Conservation (phyloP, 2,888 invertebrate species). For the Synanthedon myopaeformis region DNA sequence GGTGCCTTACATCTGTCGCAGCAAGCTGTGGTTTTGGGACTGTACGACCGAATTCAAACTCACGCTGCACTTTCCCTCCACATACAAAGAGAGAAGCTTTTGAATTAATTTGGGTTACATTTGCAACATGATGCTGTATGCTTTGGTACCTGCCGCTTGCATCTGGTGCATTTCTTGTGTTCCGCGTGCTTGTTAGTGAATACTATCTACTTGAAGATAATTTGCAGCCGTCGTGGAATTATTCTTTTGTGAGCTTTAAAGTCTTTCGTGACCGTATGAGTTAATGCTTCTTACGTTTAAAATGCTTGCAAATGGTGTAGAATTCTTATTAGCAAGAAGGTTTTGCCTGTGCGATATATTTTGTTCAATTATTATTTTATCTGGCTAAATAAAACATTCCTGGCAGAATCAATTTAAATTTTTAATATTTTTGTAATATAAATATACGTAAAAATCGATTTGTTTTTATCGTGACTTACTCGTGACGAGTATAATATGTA, state of each 20-base stretch:
- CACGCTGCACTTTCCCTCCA: background rate
- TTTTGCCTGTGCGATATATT: no score
- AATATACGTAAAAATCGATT: no score
- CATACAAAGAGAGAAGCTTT: conserved; percentile 4
- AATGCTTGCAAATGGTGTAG: no score
- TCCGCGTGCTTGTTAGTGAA: conserved; percentile 37
- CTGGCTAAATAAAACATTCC: no score
- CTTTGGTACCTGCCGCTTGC: conserved; percentile 52
- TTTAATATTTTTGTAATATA: no score
- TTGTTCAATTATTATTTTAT: no score
- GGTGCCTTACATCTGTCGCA: conserved; percentile 58
- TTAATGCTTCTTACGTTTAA: no score
- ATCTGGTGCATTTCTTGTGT: conserved; percentile 59
- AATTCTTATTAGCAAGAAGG: no score
- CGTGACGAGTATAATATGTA: no score
- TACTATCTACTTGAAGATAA: conserved; percentile 27
- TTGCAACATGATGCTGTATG: conserved; percentile 60
- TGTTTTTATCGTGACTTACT: no score
- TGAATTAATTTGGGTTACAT: conserved; percentile 28
- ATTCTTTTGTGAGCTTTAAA: background rate
- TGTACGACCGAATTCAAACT: conserved; percentile 23
- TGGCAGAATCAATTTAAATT: no score
- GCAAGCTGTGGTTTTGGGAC: conserved; percentile 58
- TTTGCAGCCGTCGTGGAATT: conserved; percentile 12
- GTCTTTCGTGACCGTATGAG: no score